Base-by-base conservation (phyloP, 1,140 invertebrate species). In the Leguminivora glycinivorella region DNA sequence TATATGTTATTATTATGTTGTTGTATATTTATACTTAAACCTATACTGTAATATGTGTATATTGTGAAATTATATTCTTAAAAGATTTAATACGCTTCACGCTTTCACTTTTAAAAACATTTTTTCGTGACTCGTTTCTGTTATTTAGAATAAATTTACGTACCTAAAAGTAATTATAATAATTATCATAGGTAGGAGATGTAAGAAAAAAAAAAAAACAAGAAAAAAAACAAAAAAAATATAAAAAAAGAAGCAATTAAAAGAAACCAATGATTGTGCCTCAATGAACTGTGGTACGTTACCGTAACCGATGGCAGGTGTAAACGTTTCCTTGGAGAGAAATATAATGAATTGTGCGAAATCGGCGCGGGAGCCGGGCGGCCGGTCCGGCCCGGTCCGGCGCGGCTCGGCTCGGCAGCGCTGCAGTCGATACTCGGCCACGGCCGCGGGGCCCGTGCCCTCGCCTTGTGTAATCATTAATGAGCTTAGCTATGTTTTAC, bases 231-330 rank as follows among this genome's bases (percentile, higher is more conserved):
- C 73, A 72, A 75, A 72, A 81, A 83, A 79, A 77, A 72, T 72
- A 63, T 38, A 68, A 79, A 82, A 83, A 82, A 83, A 87, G 88
- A 90, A 90, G 87, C 84, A 89, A 90, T 86, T 83, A 87, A 90
- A 90, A 90, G 80, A 87, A 90, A 91, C 89, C 89, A 91, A 91
- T 91, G 88, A 91, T 91, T 90, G 89, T 91, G 89, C 89, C 89
- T 91, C 89, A 91, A 91, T 91, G 83, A 91, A 90, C 86, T 91
- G 89, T 91, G 87, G 89, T 91, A 91, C 89, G 89, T 89, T 91
- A 91, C 89, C 89, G 84, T 87, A 87, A 85, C 80, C 80, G 83
- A 87, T 83, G 88, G 87, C 87, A 84, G 88, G 83, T 85, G 80
- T 77, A 82, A 85, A 85, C 81, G 82, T 87, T 85, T 82, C 81